phyloP scores from a whole-genome alignment of 2,113 vertebrate genomes.

The Rynchops niger region DNA sequence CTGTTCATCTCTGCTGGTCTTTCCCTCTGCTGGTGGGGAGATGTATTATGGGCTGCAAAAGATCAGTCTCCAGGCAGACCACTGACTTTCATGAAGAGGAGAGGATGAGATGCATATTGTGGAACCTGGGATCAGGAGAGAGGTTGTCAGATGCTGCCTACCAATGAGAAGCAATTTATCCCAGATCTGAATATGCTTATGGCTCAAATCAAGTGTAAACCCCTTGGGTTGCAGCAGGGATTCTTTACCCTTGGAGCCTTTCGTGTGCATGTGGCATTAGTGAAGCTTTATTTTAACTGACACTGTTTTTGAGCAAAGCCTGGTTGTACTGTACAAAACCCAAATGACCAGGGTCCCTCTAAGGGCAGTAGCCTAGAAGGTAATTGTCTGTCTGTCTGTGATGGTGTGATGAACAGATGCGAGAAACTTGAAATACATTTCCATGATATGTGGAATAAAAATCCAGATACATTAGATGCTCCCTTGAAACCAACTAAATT shows the following conservation, averaged over 20 bases:
- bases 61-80: background rate
- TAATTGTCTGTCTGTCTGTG: background rate
- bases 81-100: background rate
- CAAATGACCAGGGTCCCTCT: background rate
- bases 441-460: background rate
- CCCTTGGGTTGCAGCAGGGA: background rate
- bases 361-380: background rate
- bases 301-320: background rate
- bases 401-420: background rate
- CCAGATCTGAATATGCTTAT: background rate
- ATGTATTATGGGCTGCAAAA: background rate
- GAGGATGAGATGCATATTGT: background rate
- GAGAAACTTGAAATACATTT: background rate
- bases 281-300: background rate
- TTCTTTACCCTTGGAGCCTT: background rate
- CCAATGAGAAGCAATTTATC: background rate
- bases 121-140: background rate
- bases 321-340: background rate
- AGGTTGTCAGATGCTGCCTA: background rate
- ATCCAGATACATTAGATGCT: background rate
- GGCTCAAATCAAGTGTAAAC: background rate
- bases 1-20: background rate
- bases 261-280: rapidly evolving
- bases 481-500: background rate
- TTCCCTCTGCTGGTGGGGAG: background rate